These are phyloP conservation scores for Drosophila littoralis DNA, from an alignment of 1,140 invertebrate genomes.

Conservation along the genomic window DNA sequence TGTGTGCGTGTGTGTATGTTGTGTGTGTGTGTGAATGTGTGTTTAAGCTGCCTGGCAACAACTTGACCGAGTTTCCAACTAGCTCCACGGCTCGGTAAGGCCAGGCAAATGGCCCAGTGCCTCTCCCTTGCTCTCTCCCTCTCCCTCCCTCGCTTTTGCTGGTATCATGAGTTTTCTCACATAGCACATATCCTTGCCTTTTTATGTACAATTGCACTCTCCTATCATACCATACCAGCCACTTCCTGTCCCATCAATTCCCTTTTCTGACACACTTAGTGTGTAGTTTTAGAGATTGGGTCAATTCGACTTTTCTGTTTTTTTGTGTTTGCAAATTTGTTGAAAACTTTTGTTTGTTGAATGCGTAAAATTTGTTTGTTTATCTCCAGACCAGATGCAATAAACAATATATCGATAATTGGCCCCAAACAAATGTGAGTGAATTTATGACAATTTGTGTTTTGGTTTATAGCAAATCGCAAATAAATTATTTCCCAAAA, in stretches of 20 bases:
- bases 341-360: constrained; percentile 51
- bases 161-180: constrained; percentile 59
- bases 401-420: constrained; percentile 37
- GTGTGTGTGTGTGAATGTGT: constrained; percentile 18
- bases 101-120: neutral
- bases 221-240: constrained; percentile 2
- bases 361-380: constrained; percentile 25
- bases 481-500: neutral
- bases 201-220: constrained; percentile 32
- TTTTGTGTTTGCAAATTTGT: constrained; percentile 48
- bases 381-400: neutral
- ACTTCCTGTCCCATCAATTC: neutral
- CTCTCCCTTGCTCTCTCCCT: neutral
- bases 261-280: neutral
- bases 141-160: constrained; percentile 31
- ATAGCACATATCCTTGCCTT: constrained; percentile 14
- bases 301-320: constrained; percentile 51
- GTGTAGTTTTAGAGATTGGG: constrained; percentile 60
- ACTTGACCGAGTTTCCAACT: constrained; percentile 52
- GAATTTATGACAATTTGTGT: neutral
- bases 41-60: constrained; percentile 30
- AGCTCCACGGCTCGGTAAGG: neutral
- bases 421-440: constrained; percentile 4
- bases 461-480: neutral
- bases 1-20: constrained; percentile 7